Conservation (phyloP, 2,797 vertebrate species). For the Siniperca undulata region DNA sequence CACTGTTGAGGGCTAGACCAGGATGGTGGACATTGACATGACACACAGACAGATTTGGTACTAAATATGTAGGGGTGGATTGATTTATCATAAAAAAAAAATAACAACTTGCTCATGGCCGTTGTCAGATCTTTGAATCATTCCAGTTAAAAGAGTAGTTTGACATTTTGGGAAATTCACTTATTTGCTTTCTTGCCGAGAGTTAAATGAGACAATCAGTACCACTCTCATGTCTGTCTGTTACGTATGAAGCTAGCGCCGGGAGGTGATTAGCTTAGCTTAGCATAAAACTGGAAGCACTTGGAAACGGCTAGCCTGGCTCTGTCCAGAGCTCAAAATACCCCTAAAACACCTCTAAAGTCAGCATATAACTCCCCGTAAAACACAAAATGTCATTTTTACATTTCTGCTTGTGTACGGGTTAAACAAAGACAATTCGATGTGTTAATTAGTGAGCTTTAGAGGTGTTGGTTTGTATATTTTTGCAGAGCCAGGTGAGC, state of each 20-base stretch:
- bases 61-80: conserved; percentile 14
- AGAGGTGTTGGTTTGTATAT: neutral
- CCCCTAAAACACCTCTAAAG: neutral
- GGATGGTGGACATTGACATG: conserved; percentile 15
- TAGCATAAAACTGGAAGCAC: neutral
- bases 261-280: neutral
- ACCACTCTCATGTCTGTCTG: neutral
- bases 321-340: neutral
- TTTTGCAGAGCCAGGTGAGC: neutral
- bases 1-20: conserved; percentile 30
- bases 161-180: neutral
- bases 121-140: conserved; percentile 38
- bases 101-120: neutral
- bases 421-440: neutral
- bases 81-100: neutral
- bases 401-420: neutral
- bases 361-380: neutral
- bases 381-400: neutral
- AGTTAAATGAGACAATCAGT: neutral
- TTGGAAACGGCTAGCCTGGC: too few species aligned
- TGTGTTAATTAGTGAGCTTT: neutral
- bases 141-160: conserved; percentile 46
- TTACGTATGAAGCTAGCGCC: neutral
- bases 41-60: conserved; percentile 44
- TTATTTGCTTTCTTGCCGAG: neutral